Conservation (phyloP, 2,888 invertebrate genomes). For the Tenthredo notha region DNA sequence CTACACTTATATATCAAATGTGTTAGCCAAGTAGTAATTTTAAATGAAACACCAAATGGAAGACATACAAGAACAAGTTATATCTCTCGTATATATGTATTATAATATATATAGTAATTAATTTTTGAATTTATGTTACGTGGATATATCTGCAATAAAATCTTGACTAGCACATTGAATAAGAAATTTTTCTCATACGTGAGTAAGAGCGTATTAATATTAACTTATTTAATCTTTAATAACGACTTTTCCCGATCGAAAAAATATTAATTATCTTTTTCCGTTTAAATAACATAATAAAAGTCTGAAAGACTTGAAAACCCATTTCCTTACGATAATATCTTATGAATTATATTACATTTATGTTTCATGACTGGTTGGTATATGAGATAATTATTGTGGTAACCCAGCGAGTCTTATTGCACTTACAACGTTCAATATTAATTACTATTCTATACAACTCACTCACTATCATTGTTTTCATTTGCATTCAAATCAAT, state of each 20-base stretch:
- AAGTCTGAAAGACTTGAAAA: constrained; percentile 39
- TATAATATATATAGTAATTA: background rate
- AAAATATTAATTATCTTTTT: constrained; percentile 21
- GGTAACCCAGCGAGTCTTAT: constrained; percentile 74
- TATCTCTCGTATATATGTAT: constrained; percentile 21
- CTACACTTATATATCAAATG: constrained; percentile 9
- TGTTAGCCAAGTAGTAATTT: constrained; percentile 23
- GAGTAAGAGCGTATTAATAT: background rate
- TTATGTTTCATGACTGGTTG: constrained; percentile 71
- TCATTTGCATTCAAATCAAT: constrained; percentile 52
- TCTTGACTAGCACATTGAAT: constrained; percentile 32
- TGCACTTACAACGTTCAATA: constrained; percentile 71
- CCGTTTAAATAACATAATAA: constrained; percentile 30
- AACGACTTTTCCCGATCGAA: constrained; percentile 35
- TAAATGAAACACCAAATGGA: constrained; percentile 23
- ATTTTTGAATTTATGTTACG: constrained; percentile 18
- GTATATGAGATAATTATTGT: constrained; percentile 68
- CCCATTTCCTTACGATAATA: constrained; percentile 33
- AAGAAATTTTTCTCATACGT: background rate
- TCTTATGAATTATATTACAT: constrained; percentile 57
- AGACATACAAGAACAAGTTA: constrained; percentile 41
- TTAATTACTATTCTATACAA: constrained; percentile 58
- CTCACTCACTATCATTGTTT: constrained; percentile 59
- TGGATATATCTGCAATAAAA: constrained; percentile 2
- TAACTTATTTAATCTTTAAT: constrained; percentile 26